phyloP scores from a whole-genome alignment of 2,797 vertebrate species.

The Danio choprae region DNA sequence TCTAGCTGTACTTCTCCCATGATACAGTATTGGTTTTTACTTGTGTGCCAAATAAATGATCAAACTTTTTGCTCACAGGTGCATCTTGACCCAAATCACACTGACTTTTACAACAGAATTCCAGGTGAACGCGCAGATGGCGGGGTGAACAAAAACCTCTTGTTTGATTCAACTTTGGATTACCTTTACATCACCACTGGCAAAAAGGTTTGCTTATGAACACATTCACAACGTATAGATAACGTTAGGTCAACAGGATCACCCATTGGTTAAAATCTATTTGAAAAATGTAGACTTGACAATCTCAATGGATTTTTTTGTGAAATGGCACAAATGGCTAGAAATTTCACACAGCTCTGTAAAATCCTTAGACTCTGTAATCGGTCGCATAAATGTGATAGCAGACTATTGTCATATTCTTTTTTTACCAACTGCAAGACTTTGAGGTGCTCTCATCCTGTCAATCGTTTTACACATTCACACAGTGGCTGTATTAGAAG shows the following conservation, averaged over 20 bases:
- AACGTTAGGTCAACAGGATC: slow-evolving; percentile 1
- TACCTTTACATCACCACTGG: slow-evolving; percentile 90
- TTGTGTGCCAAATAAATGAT: neutral
- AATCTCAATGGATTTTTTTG: neutral
- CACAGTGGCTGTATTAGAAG: neutral
- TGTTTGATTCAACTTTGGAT: slow-evolving; percentile 80
- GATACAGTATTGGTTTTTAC: neutral
- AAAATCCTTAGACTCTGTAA: neutral
- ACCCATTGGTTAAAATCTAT: neutral
- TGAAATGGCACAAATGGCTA: too few relatives aligned
- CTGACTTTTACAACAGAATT: slow-evolving; percentile 78
- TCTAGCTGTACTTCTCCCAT: neutral
- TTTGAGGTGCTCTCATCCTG: neutral
- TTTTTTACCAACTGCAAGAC: neutral
- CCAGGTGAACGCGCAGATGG: slow-evolving; percentile 72
- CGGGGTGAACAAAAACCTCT: slow-evolving; percentile 88
- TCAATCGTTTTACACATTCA: neutral
- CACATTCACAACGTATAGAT: neutral
- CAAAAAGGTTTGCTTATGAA: slow-evolving; percentile 81
- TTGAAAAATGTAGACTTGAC: neutral
- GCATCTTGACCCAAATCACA: slow-evolving; percentile 73
- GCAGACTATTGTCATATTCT: neutral
- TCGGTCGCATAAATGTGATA: neutral
- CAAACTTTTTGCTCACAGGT: slow-evolving; percentile 75
- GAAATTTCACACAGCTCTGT: neutral